Percentiles rank a stretch among this genome's conserved stretches.
Conservation (phyloP, 1,140 invertebrate genomes). For the Penaeus chinensis region DNA sequence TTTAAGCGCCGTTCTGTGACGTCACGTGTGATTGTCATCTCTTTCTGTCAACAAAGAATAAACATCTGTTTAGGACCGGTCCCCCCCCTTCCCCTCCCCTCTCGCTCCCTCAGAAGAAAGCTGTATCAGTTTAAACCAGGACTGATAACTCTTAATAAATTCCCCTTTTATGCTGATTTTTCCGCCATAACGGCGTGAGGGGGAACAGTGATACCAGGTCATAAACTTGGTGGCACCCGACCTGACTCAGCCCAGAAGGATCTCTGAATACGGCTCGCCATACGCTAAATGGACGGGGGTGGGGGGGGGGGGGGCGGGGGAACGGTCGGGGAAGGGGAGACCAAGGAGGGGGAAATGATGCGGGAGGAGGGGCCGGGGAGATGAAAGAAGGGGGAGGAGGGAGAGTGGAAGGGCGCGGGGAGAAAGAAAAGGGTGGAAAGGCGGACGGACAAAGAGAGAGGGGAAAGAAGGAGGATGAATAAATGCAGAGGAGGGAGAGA, state of each 20-base stretch:
- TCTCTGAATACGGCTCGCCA: no score
- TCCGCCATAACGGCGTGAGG: conserved; percentile 46
- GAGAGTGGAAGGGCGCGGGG: conserved; percentile 17
- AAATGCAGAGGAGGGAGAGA: neutral
- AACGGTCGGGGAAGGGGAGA: neutral
- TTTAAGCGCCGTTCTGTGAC: no score
- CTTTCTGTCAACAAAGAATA: no score
- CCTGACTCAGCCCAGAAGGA: conserved; percentile 9
- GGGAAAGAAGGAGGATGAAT: no score
- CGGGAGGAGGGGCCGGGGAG: neutral
- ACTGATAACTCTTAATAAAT: conserved; percentile 58
- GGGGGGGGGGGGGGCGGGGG: neutral
- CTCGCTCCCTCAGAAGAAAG: conserved; percentile 21
- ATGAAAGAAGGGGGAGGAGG: neutral
- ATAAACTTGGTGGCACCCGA: conserved; percentile 14
- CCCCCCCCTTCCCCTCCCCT: neutral
- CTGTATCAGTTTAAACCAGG: conserved; percentile 57
- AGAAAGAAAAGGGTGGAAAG: neutral
- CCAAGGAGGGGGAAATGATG: neutral
- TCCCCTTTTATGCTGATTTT: conserved; percentile 56
- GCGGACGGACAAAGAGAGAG: neutral
- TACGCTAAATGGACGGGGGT: no score
- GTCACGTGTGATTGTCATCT: no score
- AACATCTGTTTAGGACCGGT: neutral
- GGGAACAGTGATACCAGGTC: conserved; percentile 46